These are phyloP conservation scores for Eubasilissa regina DNA, from an alignment of 1,140 invertebrate genomes.

Conservation along the genomic window DNA sequence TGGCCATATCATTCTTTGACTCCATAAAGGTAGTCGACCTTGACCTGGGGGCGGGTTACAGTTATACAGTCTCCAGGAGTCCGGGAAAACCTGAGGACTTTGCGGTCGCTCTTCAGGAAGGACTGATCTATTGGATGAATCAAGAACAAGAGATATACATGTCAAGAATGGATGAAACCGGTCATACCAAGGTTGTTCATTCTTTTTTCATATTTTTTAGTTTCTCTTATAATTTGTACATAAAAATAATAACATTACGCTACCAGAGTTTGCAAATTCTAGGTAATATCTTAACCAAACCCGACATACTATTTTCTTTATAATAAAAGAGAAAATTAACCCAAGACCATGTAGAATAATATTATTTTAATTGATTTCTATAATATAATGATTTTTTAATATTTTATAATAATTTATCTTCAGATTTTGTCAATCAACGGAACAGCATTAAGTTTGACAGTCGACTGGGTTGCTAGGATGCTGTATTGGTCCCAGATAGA, in stretches of 20 bases:
- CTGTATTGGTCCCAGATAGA: constrained; percentile 85
- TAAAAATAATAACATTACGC: not conserved
- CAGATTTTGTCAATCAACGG: constrained; percentile 75
- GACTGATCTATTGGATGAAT: constrained; percentile 88
- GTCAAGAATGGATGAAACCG: constrained; percentile 73
- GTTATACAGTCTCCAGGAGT: constrained; percentile 73
- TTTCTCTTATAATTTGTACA: constrained; percentile 14
- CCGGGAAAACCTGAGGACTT: constrained; percentile 78
- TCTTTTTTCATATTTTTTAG: constrained; percentile 18
- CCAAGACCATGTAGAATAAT: too few species aligned
- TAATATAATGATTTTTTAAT: too few species aligned
- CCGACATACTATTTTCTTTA: too few species aligned
- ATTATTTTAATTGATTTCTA: too few species aligned
- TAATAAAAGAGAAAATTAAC: too few species aligned
- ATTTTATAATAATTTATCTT: constrained; percentile 65
- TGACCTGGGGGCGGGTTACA: constrained; percentile 75
- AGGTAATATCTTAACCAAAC: too few species aligned
- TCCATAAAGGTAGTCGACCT: constrained; percentile 76
- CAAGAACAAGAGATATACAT: constrained; percentile 84
- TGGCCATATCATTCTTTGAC: constrained; percentile 83
- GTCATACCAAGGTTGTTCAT: constrained; percentile 67
- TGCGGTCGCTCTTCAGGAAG: constrained; percentile 77
- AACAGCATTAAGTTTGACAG: constrained; percentile 78
- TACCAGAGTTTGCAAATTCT: too few species aligned
- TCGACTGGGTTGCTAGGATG: constrained; percentile 89